Evolutionary conservation across 2,797 vertebrate species (phyloP).

Genomic region (Columba guinea): DNA sequence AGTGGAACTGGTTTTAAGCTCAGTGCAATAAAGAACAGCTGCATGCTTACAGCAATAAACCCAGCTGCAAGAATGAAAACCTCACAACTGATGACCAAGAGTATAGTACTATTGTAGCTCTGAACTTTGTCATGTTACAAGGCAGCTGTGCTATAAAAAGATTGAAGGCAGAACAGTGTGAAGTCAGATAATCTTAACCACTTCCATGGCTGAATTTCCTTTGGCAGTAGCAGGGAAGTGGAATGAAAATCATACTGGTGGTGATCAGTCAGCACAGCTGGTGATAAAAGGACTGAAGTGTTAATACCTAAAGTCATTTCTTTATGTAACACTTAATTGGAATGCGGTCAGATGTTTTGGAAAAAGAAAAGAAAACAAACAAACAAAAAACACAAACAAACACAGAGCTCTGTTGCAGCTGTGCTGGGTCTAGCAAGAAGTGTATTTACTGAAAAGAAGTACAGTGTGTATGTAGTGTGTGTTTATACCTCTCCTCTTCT

Average conservation of each 20-base stretch:
- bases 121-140: not conserved
- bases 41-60: not conserved
- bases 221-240: not conserved
- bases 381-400: too few species aligned
- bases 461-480: not conserved
- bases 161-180: conserved; percentile 17
- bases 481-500: not conserved
- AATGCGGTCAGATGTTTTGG: not conserved
- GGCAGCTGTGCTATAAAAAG: not conserved
- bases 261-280: not conserved
- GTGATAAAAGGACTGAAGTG: not conserved
- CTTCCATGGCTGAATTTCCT: not conserved
- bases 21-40: not conserved
- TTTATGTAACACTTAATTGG: not conserved
- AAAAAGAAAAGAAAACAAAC: not conserved
- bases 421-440: not conserved
- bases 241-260: not conserved
- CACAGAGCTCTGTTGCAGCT: not conserved
- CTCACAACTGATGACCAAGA: not conserved
- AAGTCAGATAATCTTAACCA: conserved; percentile 32
- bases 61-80: conserved; percentile 18
- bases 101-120: not conserved
- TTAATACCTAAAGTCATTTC: conserved; percentile 7
- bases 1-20: conserved; percentile 3
- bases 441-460: not conserved